A percentile compares a stretch with the other conserved stretches of the same genome.
Conservation (phyloP, 2,113 vertebrate genomes). For the Solenodon paradoxus region DNA sequence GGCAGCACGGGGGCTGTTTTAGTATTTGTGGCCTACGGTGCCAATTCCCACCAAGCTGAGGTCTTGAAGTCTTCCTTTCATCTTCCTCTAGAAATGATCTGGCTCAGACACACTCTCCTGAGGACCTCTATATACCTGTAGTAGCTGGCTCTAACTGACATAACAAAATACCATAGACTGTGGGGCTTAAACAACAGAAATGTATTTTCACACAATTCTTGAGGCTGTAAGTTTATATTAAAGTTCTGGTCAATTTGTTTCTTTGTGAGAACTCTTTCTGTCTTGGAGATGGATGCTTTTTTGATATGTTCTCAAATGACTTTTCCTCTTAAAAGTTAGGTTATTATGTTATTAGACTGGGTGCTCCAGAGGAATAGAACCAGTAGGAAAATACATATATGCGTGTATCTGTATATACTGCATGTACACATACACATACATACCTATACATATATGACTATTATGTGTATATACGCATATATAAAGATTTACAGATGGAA, state of each 20-base stretch:
- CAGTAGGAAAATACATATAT: too few relatives aligned
- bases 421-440: too few relatives aligned
- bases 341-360: too few relatives aligned
- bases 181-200: background rate
- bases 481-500: too few relatives aligned
- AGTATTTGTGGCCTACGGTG: background rate
- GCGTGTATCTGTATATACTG: too few relatives aligned
- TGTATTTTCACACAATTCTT: background rate
- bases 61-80: background rate
- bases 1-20: accelerated
- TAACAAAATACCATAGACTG: background rate
- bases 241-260: background rate
- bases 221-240: background rate
- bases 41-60: background rate
- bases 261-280: background rate
- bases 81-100: background rate
- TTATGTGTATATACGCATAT: too few relatives aligned
- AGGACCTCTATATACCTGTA: background rate
- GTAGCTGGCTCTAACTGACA: background rate
- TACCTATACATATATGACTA: too few relatives aligned
- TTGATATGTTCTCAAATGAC: background rate
- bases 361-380: background rate
- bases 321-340: too few relatives aligned
- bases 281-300: background rate
- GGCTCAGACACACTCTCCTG: background rate